Conservation (phyloP, 37 sponge, comb jelly and placozoan species). For the Mnemiopsis leidyi region DNA sequence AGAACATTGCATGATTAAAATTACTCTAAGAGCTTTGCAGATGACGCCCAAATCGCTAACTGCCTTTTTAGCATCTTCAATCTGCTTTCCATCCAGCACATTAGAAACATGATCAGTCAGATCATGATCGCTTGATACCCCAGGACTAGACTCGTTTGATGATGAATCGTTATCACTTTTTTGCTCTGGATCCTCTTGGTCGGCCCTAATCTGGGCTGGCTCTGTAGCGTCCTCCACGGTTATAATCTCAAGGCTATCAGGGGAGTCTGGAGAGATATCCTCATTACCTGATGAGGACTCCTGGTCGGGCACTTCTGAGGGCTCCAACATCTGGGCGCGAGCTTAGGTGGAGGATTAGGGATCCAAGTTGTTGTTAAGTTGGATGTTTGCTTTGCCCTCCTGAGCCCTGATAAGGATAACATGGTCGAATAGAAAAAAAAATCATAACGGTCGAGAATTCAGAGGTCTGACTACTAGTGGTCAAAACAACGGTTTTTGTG, state of each 20-base stretch:
- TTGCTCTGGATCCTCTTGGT: not conserved
- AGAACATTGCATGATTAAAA: not conserved
- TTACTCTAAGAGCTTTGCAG: constrained; percentile 18
- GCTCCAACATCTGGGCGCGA: not conserved
- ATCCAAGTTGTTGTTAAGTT: too few species aligned
- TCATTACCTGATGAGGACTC: not conserved
- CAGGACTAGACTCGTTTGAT: not conserved
- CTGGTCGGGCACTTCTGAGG: not conserved
- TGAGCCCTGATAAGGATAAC: too few species aligned
- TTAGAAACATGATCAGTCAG: constrained; percentile 45
- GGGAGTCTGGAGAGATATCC: not conserved
- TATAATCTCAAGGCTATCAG: not conserved
- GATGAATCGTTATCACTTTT: too few species aligned
- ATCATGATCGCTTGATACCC: not conserved
- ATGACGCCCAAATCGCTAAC: constrained; percentile 15
- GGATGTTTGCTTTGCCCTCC: too few species aligned
- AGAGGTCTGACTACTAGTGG: too few species aligned
- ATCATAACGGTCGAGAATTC: too few species aligned
- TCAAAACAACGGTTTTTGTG: too few species aligned
- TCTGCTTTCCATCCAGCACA: constrained; percentile 29
- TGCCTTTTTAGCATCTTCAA: constrained; percentile 29
- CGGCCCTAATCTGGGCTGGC: not conserved
- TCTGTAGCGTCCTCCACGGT: not conserved
- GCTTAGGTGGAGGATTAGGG: too few species aligned
- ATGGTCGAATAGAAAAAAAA: too few species aligned